Conservation (phyloP, 2,113 vertebrate species). For the Scophthalmus maximus region DNA sequence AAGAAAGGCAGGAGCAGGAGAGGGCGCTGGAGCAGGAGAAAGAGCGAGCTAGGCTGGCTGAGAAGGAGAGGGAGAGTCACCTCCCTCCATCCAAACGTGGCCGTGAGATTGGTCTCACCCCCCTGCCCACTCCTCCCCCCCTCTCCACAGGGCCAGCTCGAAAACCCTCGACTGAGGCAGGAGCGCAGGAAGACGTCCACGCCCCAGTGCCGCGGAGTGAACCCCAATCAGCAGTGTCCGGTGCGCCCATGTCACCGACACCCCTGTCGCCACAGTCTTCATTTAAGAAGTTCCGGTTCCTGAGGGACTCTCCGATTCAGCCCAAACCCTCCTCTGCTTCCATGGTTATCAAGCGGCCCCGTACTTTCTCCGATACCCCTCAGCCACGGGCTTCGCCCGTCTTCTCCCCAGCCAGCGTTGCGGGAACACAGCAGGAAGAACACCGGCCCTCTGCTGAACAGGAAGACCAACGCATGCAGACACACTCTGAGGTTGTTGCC, state of each 20-base stretch:
- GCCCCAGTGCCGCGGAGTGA: slow-evolving; percentile 45
- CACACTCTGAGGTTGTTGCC: slow-evolving; percentile 32
- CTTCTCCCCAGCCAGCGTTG: slow-evolving; percentile 25
- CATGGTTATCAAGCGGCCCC: slow-evolving; percentile 74
- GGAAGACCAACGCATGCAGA: slow-evolving; percentile 40
- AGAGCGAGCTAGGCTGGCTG: slow-evolving; percentile 58
- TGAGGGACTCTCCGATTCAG: slow-evolving; percentile 69
- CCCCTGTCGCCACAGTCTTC: slow-evolving; percentile 70
- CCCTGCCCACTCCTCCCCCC: slow-evolving; percentile 58
- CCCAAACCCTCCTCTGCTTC: slow-evolving; percentile 61
- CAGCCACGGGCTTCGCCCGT: slow-evolving; percentile 39
- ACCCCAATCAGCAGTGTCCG: slow-evolving; percentile 52
- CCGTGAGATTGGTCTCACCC: slow-evolving; percentile 64
- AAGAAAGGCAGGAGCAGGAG: slow-evolving; percentile 53
- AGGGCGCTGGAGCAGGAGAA: slow-evolving; percentile 55
- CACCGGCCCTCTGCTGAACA: slow-evolving; percentile 26
- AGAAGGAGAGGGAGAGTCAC: slow-evolving; percentile 69
- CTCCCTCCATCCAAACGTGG: slow-evolving; percentile 73
- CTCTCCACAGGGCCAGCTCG: slow-evolving; percentile 58
- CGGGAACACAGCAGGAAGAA: slow-evolving; percentile 30
- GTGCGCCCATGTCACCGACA: slow-evolving; percentile 48
- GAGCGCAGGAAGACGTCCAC: slow-evolving; percentile 52
- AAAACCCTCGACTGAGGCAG: slow-evolving; percentile 56
- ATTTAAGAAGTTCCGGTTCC: slow-evolving; percentile 81
- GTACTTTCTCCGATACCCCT: slow-evolving; percentile 76